Conservation (phyloP, 2,113 vertebrate genomes). For the Parus major region DNA sequence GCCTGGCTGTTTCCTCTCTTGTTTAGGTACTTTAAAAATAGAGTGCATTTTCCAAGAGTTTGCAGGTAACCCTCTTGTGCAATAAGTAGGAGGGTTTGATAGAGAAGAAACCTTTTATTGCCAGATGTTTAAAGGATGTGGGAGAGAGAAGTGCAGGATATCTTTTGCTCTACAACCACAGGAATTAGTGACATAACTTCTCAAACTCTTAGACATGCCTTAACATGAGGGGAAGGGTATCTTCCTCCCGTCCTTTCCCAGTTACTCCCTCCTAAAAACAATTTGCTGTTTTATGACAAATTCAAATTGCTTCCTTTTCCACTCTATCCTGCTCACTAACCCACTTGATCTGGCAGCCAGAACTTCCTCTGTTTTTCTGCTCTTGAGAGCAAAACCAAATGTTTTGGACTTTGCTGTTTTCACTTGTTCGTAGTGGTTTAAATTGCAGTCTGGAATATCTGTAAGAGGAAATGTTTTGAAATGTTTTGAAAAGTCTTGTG, state of each 20-base stretch:
- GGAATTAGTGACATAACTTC: slow-evolving; percentile 34
- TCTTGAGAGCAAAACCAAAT: neutral
- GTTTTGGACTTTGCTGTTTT: neutral
- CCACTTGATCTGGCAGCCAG: neutral
- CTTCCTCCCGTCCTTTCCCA: neutral
- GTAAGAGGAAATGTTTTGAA: neutral
- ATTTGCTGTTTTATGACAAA: neutral
- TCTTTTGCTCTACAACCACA: neutral
- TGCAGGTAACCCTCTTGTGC: neutral
- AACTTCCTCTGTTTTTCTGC: neutral
- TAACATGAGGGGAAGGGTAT: neutral
- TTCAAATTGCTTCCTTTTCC: neutral
- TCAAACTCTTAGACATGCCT: slow-evolving; percentile 5
- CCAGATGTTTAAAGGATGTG: neutral
- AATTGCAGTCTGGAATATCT: slow-evolving; percentile 7
- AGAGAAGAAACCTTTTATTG: neutral
- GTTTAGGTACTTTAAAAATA: neutral
- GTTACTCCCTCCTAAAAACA: neutral
- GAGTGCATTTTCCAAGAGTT: neutral
- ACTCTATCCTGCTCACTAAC: neutral
- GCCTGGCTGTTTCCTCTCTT: neutral
- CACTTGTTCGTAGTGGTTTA: neutral
- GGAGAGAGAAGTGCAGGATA: neutral
- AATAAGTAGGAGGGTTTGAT: neutral
- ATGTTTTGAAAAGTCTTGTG: neutral